Conservation (phyloP, 2,797 vertebrate species). For the Halcyon chelicuti region DNA sequence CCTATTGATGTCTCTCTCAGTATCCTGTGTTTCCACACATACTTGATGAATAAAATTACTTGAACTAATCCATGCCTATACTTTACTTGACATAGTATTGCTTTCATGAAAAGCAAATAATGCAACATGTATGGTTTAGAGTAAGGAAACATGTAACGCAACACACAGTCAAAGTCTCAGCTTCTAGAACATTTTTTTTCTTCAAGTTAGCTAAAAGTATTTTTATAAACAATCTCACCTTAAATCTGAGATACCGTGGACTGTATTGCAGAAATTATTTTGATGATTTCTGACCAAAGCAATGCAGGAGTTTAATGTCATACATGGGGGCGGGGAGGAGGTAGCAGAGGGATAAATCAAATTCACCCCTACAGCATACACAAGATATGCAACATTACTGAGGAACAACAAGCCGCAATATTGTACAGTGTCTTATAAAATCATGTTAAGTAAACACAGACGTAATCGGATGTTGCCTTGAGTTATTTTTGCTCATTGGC, state of each 20-base stretch:
- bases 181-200: background rate
- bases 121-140: background rate
- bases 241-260: background rate
- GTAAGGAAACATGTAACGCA: background rate
- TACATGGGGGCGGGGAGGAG: background rate
- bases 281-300: background rate
- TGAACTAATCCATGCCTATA: background rate
- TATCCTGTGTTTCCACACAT: background rate
- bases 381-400: fast-evolving
- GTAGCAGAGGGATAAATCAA: background rate
- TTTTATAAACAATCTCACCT: background rate
- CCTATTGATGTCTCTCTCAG: background rate
- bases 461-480: background rate
- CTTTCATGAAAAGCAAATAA: background rate
- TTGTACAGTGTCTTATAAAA: background rate
- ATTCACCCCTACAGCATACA: background rate
- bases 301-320: background rate
- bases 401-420: background rate
- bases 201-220: background rate
- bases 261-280: background rate
- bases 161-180: background rate
- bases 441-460: background rate
- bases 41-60: background rate
- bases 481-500: background rate
- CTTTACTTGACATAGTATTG: background rate